Evolutionary conservation across 1,140 invertebrate genomes (phyloP), one percentile per base, ranked within the genome.

Genomic region (Drosophila mauritiana): DNA sequence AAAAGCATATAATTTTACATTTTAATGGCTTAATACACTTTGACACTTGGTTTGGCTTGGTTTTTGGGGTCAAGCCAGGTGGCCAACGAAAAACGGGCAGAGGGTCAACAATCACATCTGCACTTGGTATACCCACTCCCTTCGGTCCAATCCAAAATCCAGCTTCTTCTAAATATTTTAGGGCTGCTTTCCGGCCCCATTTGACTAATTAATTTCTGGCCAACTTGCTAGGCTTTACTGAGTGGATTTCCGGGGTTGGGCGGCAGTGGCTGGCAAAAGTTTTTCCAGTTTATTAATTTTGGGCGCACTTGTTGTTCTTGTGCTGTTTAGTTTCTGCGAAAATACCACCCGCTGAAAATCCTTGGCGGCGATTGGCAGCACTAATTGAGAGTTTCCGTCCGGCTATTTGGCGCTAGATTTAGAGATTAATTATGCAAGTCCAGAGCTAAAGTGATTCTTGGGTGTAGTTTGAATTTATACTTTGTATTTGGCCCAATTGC

Each of bases 171-270:
- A 56, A 79, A 63, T 68, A 84, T 72, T 76, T 63, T 42, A 73
- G 40, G 34, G 31, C 13, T 25, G 15, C 37, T 27, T 42, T 36
- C 54, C 55, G 67, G 45, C 75, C 65, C 70, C 79, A 73, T 63
- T 83, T 83, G 76, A 77, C 84, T 88, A 88, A 88, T 88, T 88
- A 89, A 88, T 83, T 83, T 79, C 72, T 79, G 63, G 62, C 42
- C 53, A 86, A 88, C 69, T 88, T 86, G 65, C 78, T 31, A 27
- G 56, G 43, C 51, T 49, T 40, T 25, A 39, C 59, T 46, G 27
- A 52, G 20, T 39, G 46, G 31, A 40, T 40, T 15, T 3, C 27
- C 13, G 39, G 31, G 36, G 11, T 53, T 7, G 7, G 27, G 27
- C 0, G 27, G 7, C 7, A 5, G 25, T 5, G 5, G 6, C 7